phyloP scores from a whole-genome alignment of 2,113 vertebrate genomes.

The Baryphthengus martii region DNA sequence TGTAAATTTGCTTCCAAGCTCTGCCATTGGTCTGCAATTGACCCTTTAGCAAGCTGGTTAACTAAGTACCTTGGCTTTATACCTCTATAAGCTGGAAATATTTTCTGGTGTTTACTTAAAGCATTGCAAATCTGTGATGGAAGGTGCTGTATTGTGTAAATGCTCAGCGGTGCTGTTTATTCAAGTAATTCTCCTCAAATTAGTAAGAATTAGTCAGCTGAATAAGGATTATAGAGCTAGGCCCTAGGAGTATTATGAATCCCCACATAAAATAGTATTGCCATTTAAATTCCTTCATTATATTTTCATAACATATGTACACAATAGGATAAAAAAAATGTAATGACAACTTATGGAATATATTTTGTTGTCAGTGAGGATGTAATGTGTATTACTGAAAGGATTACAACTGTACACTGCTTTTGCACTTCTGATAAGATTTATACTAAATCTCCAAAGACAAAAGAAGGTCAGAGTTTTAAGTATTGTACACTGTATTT shows the following conservation, averaged over 20 bases:
- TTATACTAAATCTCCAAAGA: not conserved
- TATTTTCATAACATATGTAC: slow-evolving; percentile 7
- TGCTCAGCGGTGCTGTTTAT: slow-evolving; percentile 28
- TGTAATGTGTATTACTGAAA: not conserved
- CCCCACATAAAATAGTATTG: not conserved
- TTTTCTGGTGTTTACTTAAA: slow-evolving; percentile 23
- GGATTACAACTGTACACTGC: not conserved
- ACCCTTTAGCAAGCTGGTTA: not conserved
- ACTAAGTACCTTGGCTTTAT: not conserved
- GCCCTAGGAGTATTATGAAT: not conserved
- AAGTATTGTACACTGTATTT: not conserved
- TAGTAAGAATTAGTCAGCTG: slow-evolving; percentile 55
- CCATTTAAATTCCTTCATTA: slow-evolving; percentile 32
- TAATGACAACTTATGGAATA: not conserved
- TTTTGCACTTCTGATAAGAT: slow-evolving; percentile 10
- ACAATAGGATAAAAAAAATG: not conserved
- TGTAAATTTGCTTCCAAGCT: slow-evolving; percentile 5
- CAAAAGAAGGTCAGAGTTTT: not conserved
- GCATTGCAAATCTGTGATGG: not conserved
- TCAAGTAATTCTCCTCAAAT: slow-evolving; percentile 54
- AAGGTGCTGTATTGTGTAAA: not conserved
- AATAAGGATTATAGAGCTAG: slow-evolving; percentile 18
- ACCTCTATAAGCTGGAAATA: not conserved
- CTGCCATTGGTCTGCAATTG: not conserved
- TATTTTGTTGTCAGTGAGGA: not conserved